Conservation (phyloP, 1,140 invertebrate species). For the Pachypsylla venusta region DNA sequence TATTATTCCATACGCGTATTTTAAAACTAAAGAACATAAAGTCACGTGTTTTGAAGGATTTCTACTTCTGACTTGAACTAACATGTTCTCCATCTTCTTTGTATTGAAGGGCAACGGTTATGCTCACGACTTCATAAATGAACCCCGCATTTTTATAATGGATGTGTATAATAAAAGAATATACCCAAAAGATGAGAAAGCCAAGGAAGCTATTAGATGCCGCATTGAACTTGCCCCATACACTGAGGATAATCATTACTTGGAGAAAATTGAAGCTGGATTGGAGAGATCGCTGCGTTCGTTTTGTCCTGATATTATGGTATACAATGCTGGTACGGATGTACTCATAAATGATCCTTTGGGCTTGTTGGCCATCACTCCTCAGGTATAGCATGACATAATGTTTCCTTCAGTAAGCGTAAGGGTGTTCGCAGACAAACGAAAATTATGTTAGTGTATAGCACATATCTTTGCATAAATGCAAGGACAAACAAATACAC, state of each 20-base stretch:
- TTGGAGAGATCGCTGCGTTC: slow-evolving; percentile 49
- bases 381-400: slow-evolving; percentile 36
- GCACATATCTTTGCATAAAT: no score
- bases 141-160: slow-evolving; percentile 62
- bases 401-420: no score
- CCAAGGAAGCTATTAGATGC: slow-evolving; percentile 56
- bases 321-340: slow-evolving; percentile 84
- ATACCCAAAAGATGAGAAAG: slow-evolving; percentile 59
- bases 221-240: slow-evolving; percentile 49
- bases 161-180: slow-evolving; percentile 73
- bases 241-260: slow-evolving; percentile 54
- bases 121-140: slow-evolving; percentile 58
- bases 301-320: slow-evolving; percentile 60
- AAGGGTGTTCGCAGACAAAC: no score
- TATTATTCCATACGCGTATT: no score
- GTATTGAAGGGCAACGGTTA: slow-evolving; percentile 63
- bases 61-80: neutral
- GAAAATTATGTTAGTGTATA: no score
- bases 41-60: no score
- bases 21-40: no score
- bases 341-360: slow-evolving; percentile 60
- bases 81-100: neutral
- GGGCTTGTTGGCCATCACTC: slow-evolving; percentile 48
- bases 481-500: no score
- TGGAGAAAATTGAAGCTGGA: slow-evolving; percentile 40